Percentiles rank a stretch among this genome's conserved stretches.
These are phyloP conservation scores for Drosophila mettleri DNA, from an alignment of 2,888 invertebrate species.

Conservation along the genomic window DNA sequence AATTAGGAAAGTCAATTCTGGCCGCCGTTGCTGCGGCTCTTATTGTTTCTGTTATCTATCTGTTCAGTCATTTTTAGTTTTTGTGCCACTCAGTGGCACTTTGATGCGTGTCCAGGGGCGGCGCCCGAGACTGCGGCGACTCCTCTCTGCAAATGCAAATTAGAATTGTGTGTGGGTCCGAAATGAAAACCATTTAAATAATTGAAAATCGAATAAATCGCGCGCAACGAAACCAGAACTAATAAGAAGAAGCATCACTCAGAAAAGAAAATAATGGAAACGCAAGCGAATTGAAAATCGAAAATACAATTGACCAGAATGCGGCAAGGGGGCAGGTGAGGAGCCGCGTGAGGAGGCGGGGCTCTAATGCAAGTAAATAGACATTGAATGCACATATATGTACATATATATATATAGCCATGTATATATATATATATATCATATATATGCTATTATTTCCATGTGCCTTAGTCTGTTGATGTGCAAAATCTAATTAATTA, in stretches of 20 bases:
- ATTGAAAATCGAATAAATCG: constrained; percentile 81
- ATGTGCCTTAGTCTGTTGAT: constrained; percentile 71
- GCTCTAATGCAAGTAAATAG: constrained; percentile 23
- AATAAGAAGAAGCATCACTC: constrained; percentile 32
- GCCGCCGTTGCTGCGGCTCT: constrained; percentile 23
- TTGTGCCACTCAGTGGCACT: constrained; percentile 66
- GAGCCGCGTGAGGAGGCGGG: too few species aligned
- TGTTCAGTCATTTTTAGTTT: constrained; percentile 71
- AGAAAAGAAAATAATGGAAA: constrained; percentile 29
- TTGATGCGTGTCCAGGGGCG: constrained; percentile 61
- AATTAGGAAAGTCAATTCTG: constrained; percentile 72
- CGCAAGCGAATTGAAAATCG: constrained; percentile 45
- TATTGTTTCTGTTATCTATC: constrained; percentile 47
- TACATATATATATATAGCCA: constrained; percentile 15
- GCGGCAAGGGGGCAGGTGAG: constrained; percentile 6
- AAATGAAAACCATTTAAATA: constrained; percentile 80
- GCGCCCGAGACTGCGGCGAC: neutral
- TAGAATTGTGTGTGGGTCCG: constrained; percentile 63
- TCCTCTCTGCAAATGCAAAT: constrained; percentile 67
- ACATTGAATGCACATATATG: constrained; percentile 7
- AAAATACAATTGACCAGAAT: constrained; percentile 1
- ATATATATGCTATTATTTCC: constrained; percentile 20
- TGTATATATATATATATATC: constrained; percentile 14
- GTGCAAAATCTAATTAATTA: constrained; percentile 82
- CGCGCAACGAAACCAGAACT: constrained; percentile 36